Evolutionary conservation across 1,140 invertebrate genomes (phyloP), one percentile per base, ranked within the genome.

Genomic region (Megalonaias nervosa): DNA sequence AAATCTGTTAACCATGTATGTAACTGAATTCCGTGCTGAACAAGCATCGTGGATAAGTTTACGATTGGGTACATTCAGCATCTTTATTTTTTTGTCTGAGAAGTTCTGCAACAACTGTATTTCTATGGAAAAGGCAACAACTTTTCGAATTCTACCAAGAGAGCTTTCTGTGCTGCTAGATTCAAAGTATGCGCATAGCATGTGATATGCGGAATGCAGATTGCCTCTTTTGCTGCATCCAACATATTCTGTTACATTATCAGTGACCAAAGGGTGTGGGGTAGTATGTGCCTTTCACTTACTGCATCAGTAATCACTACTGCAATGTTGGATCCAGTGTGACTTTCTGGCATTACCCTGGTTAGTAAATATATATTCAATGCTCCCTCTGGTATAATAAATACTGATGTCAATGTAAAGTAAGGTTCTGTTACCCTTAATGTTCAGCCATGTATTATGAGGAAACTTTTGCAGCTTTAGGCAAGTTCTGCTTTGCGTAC

Each of bases 121-220:
- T 71, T 14, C 73, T 60, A 67, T 75, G 68, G 59, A 76, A 75
- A 68, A 80, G 14, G 66, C 64, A 62, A 80, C 79, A 55, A 72
- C 38, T 59, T 48, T 59, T 65, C 65, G 66, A 16, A 76, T 65
- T 61, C 66, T 67, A 56, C 21, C 61, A 60, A 68, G 58, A 78
- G 26, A n/a, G n/a, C 21, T 26, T 73, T 78, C 38, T 78, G 76
- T 26, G 59, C 76, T 60, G 70, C 76, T 21, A 73, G 3, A 21
- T 78, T 73, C 19, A 78, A 62, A 55, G 70, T 73, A 31, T 67
- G 70, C 12, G 70, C 76, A 68, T 67, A 78, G 57, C 38, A 38
- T 38, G 38, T 38, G 38, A 78, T 60, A 57, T 78, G 76, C 12
- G 38, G 67, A 13, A n/a, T 17, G 26, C 3, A 74, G n/a, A 19